These are phyloP conservation scores for Falco novaeseelandiae DNA, from an alignment of 2,797 vertebrate species.

Conservation along the genomic window DNA sequence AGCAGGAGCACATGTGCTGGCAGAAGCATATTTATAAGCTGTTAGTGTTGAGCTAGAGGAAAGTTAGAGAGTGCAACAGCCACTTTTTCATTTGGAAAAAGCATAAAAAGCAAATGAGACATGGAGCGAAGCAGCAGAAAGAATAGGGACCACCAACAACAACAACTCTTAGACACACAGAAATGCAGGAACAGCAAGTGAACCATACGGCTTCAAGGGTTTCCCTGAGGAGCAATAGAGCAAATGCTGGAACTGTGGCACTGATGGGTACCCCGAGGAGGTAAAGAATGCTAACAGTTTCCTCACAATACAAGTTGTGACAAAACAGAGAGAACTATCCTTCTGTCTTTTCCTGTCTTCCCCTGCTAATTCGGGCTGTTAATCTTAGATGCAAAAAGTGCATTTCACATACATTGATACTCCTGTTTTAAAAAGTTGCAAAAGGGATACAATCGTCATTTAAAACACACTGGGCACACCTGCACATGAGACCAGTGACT, in stretches of 20 bases:
- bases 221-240: background rate
- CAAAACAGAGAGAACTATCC: background rate
- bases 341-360: background rate
- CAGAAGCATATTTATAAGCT: background rate
- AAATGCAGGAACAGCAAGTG: background rate
- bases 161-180: background rate
- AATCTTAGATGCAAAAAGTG: background rate
- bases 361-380: background rate
- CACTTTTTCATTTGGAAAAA: background rate
- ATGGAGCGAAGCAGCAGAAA: background rate
- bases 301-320: background rate
- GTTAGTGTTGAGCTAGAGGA: background rate
- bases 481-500: accelerated
- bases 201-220: background rate
- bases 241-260: background rate
- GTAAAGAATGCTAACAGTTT: background rate
- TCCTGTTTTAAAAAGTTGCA: background rate
- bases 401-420: accelerated
- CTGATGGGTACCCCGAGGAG: accelerated
- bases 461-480: accelerated
- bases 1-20: background rate
- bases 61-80: background rate
- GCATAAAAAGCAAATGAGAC: background rate
- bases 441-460: background rate
- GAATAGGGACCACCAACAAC: background rate